Evolutionary conservation across 1,140 invertebrate species (phyloP).

Genomic region (Lamellibrachia luymesi): DNA sequence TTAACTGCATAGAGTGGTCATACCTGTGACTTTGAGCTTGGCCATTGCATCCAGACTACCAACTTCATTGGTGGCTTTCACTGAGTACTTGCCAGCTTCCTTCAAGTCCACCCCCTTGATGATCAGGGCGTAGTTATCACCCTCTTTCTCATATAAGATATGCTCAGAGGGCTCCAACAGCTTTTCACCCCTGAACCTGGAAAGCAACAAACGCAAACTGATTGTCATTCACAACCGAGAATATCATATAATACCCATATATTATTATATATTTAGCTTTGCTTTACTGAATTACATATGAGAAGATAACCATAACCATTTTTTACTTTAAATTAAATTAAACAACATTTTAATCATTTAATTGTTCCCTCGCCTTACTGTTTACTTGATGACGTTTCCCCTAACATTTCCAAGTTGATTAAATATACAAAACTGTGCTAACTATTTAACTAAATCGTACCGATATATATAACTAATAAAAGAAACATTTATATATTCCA

Average conservation of each 20-base stretch:
- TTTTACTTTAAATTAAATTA: background rate
- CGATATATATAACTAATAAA: background rate
- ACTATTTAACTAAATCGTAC: background rate
- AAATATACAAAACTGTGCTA: background rate
- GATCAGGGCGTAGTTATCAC: slow-evolving; percentile 89
- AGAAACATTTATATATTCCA: background rate
- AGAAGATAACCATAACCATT: too few relatives aligned
- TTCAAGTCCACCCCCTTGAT: slow-evolving; percentile 76
- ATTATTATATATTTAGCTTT: too few relatives aligned
- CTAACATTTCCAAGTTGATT: background rate
- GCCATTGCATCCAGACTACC: slow-evolving; percentile 60
- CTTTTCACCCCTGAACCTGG: slow-evolving; percentile 2
- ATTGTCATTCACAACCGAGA: too few relatives aligned
- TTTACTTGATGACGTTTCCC: background rate
- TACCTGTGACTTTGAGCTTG: slow-evolving; percentile 49
- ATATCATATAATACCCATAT: too few relatives aligned
- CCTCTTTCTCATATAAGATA: slow-evolving; percentile 83
- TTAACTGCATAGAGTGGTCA: slow-evolving; percentile 22
- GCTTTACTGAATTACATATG: too few relatives aligned
- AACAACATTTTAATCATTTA: too few relatives aligned
- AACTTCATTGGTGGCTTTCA: slow-evolving; percentile 89
- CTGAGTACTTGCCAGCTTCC: slow-evolving; percentile 83
- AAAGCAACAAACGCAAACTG: background rate
- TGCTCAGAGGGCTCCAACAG: slow-evolving; percentile 28
- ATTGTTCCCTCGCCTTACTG: background rate